Base-by-base conservation (phyloP, 1,140 invertebrate species). In the Pararge aegeria region DNA sequence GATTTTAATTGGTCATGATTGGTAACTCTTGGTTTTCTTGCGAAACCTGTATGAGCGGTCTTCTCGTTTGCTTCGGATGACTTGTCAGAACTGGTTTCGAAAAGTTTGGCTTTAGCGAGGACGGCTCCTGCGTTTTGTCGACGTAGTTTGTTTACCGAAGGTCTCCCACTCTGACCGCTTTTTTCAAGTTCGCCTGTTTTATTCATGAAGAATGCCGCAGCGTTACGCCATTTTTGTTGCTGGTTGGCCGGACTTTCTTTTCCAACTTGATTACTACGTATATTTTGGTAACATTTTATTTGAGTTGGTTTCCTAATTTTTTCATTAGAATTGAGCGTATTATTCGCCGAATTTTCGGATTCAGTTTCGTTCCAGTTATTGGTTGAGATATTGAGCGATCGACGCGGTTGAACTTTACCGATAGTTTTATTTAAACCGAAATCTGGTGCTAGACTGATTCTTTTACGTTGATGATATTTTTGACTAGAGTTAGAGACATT, bases 81-180 rank as follows among this genome's bases (percentile, higher is more conserved):
- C 48, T 83, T 87, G 53, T 89, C 87, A 1, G 87, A 89, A 57
- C 84, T 85, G 9, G 87, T 80, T 66, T 93, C 93, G 64, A 94
- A 94, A 6, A 93, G 81, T 67, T 92, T 93, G 0, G 93, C 92
- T 76, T 93, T 93, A 0, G 92, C 93, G 13, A 93, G 73, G 1
- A 94, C 93, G 74, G 93, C 93, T 3, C 93, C 93, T 0, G 92
- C 93, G 66, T 94, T 94, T 72, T 93, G 92, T 4, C 83, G 79
- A 20, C 93, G 85, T 9, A 94, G 59, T 70, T 93, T 93, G 16
- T 92, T 93, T 0, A 94, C 90, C 0, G 93, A 94, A 0, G 92
- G 92, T 50, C 93, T 84, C 1, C 93, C 92, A 10, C 87, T 91
- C 29, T 89, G 75, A 48, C 76, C 65, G 21, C 61, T 65, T 6